Evolutionary conservation across 2,888 invertebrate species (phyloP), one percentile per base, ranked within the genome.

Genomic region (Allolobophora icterica): DNA sequence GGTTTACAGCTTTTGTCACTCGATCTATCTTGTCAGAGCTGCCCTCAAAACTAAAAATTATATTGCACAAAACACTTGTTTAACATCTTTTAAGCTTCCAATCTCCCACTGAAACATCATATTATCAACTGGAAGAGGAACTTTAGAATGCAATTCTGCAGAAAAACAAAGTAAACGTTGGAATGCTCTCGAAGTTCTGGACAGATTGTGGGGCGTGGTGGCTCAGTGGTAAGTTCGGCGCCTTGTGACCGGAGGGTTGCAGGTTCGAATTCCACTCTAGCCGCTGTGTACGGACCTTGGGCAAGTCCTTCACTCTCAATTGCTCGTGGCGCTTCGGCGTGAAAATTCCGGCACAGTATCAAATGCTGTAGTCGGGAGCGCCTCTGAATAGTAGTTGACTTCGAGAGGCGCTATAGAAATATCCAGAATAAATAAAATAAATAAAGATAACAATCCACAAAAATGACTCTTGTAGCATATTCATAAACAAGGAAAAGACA

Each of bases 1-100:
- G 87, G 87, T 87, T 87, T 24, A 87, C 24, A 19, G 87, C 87
- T 38, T 34, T 87, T 87, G 87, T 38, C 19, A 87, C 87, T 34
- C 38, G 38, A 87, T 87, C 38, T 17, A 21, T 38, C 35, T 87
- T 87, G 34, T 87, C 87, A 87, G 35, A 35, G 87, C 38, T 87
- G 38, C 87, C n/a, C 38, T 87, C 87, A 87, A 87, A 87, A 34
- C 87, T 87, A 87, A 35, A 33, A 87, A 87, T 17, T 3, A 38
- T 38, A 87, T 38, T 38, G n/a, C n/a, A 35, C 35, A 87, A 34
- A 87, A 30, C 34, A 34, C 6, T 19, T 52, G 1, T 24, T 52
- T 52, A 21, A 52, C 52, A 52, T 52, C 87, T n/a, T 34, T 87
- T 38, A 35, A 35, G 0, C 87, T 35, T 21, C 38, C 34, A 38